Percentiles rank a stretch among this genome's conserved stretches.
Conservation (phyloP, 2,888 invertebrate genomes). For the Deroplatys truncata region DNA sequence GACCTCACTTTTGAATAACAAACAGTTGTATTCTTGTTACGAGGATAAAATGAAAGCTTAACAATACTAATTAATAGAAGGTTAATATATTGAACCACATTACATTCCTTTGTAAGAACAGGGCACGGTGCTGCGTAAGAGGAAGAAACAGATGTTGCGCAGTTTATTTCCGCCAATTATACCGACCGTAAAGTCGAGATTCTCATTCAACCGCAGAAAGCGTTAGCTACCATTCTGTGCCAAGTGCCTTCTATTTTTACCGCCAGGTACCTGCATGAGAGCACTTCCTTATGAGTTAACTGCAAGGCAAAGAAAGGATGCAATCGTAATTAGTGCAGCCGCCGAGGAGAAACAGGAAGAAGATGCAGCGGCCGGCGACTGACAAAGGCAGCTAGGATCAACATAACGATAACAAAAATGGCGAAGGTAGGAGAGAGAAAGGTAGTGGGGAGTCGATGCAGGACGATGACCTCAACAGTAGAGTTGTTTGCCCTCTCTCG, state of each 20-base stretch:
- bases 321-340: not conserved
- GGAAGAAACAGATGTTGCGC: not conserved
- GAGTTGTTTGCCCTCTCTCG: constrained; percentile 9
- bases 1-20: no score
- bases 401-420: not conserved
- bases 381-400: not conserved
- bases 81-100: no score
- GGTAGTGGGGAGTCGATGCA: not conserved
- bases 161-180: not conserved
- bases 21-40: no score
- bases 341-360: not conserved
- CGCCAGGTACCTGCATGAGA: not conserved
- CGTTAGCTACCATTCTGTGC: not conserved
- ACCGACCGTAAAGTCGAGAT: not conserved
- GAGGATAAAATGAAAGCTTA: no score
- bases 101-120: not conserved
- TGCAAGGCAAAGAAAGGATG: not conserved
- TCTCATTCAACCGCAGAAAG: not conserved
- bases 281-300: not conserved
- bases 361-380: not conserved
- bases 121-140: not conserved
- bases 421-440: not conserved
- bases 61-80: no score
- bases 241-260: not conserved
- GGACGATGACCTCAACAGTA: constrained; percentile 32